A percentile compares a stretch with the other conserved stretches of the same genome.
Evolutionary conservation across 2,797 vertebrate species (phyloP).

Genomic region (Acomys russatus): DNA sequence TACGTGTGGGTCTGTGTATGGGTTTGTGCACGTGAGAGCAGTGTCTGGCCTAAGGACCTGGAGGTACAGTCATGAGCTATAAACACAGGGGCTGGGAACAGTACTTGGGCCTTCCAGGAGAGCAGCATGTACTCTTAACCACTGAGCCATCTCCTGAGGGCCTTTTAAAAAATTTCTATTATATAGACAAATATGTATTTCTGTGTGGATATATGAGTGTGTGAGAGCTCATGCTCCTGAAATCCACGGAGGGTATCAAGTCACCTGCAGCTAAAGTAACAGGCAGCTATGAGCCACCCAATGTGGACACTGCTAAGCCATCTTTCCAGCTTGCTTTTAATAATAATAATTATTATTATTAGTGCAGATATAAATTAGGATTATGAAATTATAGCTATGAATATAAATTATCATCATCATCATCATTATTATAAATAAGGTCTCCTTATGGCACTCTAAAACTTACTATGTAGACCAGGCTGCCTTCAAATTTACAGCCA

Average conservation of each 20-base stretch:
- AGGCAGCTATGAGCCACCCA: neutral
- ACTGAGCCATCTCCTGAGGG: neutral
- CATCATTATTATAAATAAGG: neutral
- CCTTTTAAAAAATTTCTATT: neutral
- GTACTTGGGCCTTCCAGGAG: neutral
- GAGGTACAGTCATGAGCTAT: neutral
- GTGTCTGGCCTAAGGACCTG: neutral
- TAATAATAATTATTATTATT: neutral
- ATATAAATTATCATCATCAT: neutral
- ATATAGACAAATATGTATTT: neutral
- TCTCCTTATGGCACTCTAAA: neutral
- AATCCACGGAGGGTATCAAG: neutral
- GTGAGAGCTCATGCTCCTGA: no score
- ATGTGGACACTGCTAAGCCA: neutral
- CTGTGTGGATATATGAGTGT: neutral
- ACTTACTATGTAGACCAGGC: neutral
- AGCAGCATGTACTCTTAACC: neutral
- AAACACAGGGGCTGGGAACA: neutral
- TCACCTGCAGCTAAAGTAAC: neutral
- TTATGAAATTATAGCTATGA: no score
- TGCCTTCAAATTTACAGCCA: neutral
- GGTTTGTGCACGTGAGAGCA: neutral
- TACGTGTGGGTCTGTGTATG: neutral
- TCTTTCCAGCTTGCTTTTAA: neutral
- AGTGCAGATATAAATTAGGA: neutral